phyloP scores from a whole-genome alignment of 2,888 invertebrate genomes.

The Hoplodrina blanda region DNA sequence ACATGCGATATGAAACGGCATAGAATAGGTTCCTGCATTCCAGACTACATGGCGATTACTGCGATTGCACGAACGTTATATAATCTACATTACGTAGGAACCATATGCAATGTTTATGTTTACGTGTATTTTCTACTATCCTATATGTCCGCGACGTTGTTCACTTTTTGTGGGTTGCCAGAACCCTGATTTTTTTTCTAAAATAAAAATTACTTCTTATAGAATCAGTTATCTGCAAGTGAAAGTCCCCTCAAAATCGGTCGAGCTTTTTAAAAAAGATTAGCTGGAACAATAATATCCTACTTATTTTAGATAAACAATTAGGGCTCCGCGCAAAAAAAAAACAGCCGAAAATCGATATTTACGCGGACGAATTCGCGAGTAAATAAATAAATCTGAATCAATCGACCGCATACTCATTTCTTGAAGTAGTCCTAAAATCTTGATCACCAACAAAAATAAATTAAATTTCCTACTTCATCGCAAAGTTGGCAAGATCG shows the following conservation, averaged over 20 bases:
- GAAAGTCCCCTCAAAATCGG: too few relatives aligned
- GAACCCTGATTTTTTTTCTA: too few relatives aligned
- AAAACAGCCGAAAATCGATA: too few relatives aligned
- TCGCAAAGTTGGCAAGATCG: conserved; percentile 37
- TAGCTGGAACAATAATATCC: too few relatives aligned
- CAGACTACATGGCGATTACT: conserved; percentile 28
- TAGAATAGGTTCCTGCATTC: conserved; percentile 51
- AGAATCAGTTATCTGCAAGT: too few relatives aligned
- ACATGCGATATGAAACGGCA: conserved; percentile 33
- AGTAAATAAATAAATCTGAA: neutral
- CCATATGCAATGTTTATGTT: neutral
- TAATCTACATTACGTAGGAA: conserved; percentile 2
- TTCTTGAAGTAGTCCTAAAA: conserved; percentile 3
- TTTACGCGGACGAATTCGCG: too few relatives aligned
- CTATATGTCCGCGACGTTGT: too few relatives aligned
- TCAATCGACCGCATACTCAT: neutral
- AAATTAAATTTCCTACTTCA: conserved; percentile 31
- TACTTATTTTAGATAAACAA: too few relatives aligned
- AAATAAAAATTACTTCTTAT: too few relatives aligned
- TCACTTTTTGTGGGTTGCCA: too few relatives aligned
- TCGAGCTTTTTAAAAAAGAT: too few relatives aligned
- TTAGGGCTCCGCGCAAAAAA: too few relatives aligned
- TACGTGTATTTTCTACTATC: conserved; percentile 3
- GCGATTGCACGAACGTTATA: conserved; percentile 12
- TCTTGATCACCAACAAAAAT: conserved; percentile 27